Conservation (phyloP, 1,140 invertebrate genomes). For the Grapholita molesta region DNA sequence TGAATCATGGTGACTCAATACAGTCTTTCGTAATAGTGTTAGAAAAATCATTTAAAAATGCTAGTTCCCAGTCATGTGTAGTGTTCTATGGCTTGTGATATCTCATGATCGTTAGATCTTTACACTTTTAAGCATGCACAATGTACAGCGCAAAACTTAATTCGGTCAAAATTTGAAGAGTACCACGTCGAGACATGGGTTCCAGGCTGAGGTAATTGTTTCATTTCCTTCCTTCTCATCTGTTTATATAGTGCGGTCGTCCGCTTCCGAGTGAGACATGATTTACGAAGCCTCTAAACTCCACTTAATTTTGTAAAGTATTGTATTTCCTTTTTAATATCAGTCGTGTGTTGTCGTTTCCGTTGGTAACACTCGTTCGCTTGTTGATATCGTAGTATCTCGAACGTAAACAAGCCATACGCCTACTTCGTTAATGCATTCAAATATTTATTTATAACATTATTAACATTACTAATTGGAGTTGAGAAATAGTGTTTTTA, state of each 20-base stretch:
- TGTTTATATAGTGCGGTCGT: background rate
- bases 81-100: constrained; percentile 60
- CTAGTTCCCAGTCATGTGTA: constrained; percentile 33
- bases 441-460: background rate
- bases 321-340: background rate
- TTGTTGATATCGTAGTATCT: constrained; percentile 2
- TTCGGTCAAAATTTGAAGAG: constrained; percentile 44
- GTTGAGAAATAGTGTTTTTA: background rate
- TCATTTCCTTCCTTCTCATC: background rate
- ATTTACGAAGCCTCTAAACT: background rate
- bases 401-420: constrained; percentile 7
- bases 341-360: background rate
- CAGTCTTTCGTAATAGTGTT: constrained; percentile 7
- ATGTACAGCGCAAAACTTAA: constrained; percentile 49
- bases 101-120: constrained; percentile 47
- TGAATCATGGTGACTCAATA: constrained; percentile 16
- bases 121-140: constrained; percentile 31
- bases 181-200: constrained; percentile 67
- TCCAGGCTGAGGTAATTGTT: constrained; percentile 64
- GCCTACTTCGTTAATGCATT: constrained; percentile 4
- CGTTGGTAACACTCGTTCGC: constrained; percentile 3
- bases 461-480: background rate
- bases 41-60: constrained; percentile 36
- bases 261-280: background rate
- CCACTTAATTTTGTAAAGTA: background rate